phyloP scores from a whole-genome alignment of 2,888 invertebrate genomes.

The Microplitis deprimator region DNA sequence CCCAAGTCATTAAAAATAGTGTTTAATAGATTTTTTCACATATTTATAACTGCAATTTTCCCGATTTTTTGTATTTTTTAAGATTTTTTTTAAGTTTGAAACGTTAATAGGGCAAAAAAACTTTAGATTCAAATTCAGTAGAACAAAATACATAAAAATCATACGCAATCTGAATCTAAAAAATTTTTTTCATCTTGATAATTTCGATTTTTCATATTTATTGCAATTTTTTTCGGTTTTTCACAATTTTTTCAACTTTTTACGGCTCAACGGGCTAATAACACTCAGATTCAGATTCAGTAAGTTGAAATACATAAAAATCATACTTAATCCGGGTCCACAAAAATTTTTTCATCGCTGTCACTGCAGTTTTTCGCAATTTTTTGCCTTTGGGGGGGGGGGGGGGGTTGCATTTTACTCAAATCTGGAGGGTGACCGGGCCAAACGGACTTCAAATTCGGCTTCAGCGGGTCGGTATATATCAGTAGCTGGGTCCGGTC shows the following conservation, averaged over 20 bases:
- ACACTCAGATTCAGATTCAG: not conserved
- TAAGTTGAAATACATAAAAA: not conserved
- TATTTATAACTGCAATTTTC: not conserved
- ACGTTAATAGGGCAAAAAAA: not conserved
- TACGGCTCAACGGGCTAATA: not conserved
- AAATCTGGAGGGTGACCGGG: not conserved
- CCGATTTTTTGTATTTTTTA: not conserved
- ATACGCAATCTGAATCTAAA: not conserved
- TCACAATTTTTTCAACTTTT: not conserved
- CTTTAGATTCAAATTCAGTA: not conserved
- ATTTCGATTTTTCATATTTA: not conserved
- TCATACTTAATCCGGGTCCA: constrained; percentile 1
- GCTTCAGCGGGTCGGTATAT: too few species aligned
- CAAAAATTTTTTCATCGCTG: not conserved
- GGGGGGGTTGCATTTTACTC: not conserved
- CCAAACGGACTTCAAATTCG: not conserved
- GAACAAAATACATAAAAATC: not conserved
- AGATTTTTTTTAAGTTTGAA: constrained; percentile 5
- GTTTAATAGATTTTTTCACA: not conserved
- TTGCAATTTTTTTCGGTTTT: not conserved
- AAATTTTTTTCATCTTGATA: not conserved
- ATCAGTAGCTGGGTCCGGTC: too few species aligned
- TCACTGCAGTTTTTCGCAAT: constrained; percentile 6
- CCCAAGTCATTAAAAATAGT: not conserved
- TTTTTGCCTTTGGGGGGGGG: not conserved